Conservation (phyloP, 53 echinoderm and acorn worm genomes). For the Glandiceps talaboti region DNA sequence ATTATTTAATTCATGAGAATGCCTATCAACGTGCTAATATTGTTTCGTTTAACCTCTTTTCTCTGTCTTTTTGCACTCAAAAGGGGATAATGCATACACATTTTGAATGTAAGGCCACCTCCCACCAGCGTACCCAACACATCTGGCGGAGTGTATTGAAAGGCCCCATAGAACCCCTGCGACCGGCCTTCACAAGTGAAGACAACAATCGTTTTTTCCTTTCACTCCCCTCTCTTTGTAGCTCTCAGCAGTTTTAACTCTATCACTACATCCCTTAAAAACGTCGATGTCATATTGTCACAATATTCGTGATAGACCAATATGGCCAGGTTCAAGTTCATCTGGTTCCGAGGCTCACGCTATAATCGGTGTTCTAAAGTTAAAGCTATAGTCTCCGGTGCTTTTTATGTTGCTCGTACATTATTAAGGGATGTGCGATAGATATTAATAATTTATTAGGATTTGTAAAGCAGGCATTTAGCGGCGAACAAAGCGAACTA, state of each 20-base stretch:
- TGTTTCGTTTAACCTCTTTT: background rate
- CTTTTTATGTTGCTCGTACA: too few species aligned
- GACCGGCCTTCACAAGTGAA: background rate
- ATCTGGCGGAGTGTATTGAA: background rate
- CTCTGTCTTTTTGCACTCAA: background rate
- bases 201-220: too few species aligned
- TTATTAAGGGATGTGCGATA: background rate
- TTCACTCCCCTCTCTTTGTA: too few species aligned
- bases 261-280: too few species aligned
- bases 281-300: too few species aligned
- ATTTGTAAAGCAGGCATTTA: background rate
- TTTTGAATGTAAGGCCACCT: background rate
- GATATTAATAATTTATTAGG: background rate
- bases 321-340: too few species aligned
- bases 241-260: too few species aligned
- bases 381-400: too few species aligned
- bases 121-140: background rate
- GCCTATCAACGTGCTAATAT: background rate
- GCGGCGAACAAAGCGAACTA: background rate
- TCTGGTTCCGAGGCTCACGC: too few species aligned
- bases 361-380: too few species aligned
- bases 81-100: background rate
- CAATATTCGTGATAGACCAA: too few species aligned
- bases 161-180: background rate
- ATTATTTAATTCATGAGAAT: background rate